Conservation (phyloP, 1,140 invertebrate genomes). For the Zaprionus ornatus region DNA sequence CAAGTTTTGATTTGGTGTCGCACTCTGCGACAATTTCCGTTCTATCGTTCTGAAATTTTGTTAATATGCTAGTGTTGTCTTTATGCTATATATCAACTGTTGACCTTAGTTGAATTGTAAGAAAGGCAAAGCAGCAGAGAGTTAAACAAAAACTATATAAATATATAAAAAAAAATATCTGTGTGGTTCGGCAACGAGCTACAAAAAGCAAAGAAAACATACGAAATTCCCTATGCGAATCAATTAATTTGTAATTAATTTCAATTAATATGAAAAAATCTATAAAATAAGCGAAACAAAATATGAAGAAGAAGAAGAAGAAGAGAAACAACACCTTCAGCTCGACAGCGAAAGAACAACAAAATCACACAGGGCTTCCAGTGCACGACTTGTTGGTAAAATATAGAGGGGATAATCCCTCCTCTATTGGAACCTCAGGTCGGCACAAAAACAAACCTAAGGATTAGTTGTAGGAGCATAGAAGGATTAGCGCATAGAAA, state of each 20-base stretch:
- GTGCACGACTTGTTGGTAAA: constrained; percentile 29
- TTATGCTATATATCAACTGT: constrained; percentile 58
- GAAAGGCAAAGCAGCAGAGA: constrained; percentile 37
- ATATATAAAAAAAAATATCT: constrained; percentile 30
- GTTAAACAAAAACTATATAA: constrained; percentile 53
- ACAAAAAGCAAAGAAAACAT: constrained; percentile 39
- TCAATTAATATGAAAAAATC: constrained; percentile 63
- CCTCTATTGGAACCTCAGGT: neutral
- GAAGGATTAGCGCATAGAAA: constrained; percentile 38
- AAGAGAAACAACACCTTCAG: constrained; percentile 37
- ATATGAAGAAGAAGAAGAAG: constrained; percentile 42
- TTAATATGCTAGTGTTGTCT: constrained; percentile 75
- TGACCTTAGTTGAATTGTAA: constrained; percentile 73
- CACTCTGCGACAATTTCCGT: constrained; percentile 46
- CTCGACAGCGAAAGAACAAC: constrained; percentile 44
- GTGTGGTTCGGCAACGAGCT: constrained; percentile 22
- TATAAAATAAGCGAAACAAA: constrained; percentile 46
- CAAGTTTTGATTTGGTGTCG: constrained; percentile 54
- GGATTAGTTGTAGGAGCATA: constrained; percentile 53
- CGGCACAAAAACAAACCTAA: constrained; percentile 46
- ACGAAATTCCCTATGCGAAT: constrained; percentile 82
- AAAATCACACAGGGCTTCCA: constrained; percentile 83
- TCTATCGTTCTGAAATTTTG: constrained; percentile 58
- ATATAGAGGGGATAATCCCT: neutral
- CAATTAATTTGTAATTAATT: constrained; percentile 84